These are phyloP conservation scores for Elysia chlorotica DNA, from an alignment of 1,140 invertebrate genomes.

Conservation along the genomic window DNA sequence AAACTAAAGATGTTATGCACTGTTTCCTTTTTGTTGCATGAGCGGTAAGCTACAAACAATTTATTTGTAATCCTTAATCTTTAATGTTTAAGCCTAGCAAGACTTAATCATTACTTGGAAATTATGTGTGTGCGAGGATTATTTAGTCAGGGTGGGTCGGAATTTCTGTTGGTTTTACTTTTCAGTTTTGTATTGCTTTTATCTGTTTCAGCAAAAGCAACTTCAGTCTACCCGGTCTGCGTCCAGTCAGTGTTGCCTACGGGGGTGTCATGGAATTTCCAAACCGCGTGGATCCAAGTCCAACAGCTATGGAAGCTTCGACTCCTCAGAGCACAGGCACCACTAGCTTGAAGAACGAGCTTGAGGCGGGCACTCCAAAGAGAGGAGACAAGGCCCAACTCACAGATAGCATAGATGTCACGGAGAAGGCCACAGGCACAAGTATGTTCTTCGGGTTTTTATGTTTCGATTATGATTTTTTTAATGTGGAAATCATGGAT, in stretches of 20 bases:
- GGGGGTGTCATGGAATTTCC: conserved; percentile 76
- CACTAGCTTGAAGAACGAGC: conserved; percentile 66
- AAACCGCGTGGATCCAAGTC: conserved; percentile 39
- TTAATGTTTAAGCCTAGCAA: no score
- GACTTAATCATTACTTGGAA: no score
- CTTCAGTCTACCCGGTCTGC: conserved; percentile 51
- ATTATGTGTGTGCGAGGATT: no score
- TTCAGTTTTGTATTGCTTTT: no score
- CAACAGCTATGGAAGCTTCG: conserved; percentile 52
- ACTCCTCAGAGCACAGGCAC: conserved; percentile 61
- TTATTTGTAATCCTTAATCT: no score
- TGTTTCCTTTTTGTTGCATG: no score
- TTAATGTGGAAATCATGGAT: no score
- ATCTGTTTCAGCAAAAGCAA: conserved; percentile 37
- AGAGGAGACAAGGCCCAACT: conserved; percentile 67
- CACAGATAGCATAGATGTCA: conserved; percentile 64
- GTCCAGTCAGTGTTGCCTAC: conserved; percentile 65
- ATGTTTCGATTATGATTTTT: not conserved
- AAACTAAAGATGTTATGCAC: no score
- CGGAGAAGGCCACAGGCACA: conserved; percentile 61
- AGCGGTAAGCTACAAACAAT: no score
- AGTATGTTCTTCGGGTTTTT: conserved; percentile 51
- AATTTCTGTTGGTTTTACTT: no score
- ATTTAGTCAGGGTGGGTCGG: no score
- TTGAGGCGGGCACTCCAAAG: conserved; percentile 53